Evolutionary conservation across 1,140 invertebrate genomes (phyloP).

Genomic region (Samia ricini): DNA sequence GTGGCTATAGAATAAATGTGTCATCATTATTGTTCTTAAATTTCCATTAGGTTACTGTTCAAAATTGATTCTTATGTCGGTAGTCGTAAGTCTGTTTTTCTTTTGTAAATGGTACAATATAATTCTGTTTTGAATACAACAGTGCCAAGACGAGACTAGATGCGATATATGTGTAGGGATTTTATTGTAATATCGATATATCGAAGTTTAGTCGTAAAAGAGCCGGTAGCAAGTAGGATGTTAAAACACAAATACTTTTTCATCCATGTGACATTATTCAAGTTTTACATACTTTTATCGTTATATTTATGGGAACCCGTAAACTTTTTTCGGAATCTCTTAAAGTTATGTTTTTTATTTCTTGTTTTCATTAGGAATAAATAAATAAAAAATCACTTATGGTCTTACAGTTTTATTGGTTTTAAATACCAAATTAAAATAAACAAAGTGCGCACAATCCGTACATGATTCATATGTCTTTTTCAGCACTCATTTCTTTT

Average conservation of each 20-base stretch:
- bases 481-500: neutral
- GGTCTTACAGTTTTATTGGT: too few species aligned
- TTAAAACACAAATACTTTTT: neutral
- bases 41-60: slow-evolving; percentile 16
- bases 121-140: slow-evolving; percentile 19
- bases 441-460: too few species aligned
- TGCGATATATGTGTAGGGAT: neutral
- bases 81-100: neutral
- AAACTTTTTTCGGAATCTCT: too few species aligned
- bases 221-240: neutral
- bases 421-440: too few species aligned
- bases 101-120: neutral
- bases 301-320: too few species aligned
- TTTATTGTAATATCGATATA: slow-evolving; percentile 2
- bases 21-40: slow-evolving; percentile 13
- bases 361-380: too few species aligned
- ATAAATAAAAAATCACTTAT: too few species aligned
- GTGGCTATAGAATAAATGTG: neutral
- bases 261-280: neutral
- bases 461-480: too few species aligned
- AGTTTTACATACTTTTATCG: neutral
- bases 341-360: too few species aligned
- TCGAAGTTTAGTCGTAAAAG: neutral
- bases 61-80: slow-evolving; percentile 3
- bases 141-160: slow-evolving; percentile 30